Evolutionary conservation across 2,888 invertebrate species (phyloP).

Genomic region (Phania funesta): DNA sequence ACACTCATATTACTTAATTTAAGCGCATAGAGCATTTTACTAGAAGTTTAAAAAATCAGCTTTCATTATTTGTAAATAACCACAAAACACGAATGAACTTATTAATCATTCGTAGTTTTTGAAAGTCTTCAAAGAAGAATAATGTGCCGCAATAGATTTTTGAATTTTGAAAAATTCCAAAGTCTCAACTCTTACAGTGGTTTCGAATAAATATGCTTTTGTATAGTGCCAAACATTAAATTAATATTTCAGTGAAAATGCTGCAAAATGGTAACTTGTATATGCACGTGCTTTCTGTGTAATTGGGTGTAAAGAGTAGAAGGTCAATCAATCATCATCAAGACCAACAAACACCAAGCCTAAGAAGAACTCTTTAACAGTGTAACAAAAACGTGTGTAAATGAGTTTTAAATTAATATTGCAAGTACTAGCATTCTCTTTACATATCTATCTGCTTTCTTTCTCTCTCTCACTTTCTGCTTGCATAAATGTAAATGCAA

Average conservation of each 20-base stretch:
- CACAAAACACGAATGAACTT: neutral
- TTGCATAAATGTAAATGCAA: conserved; percentile 52
- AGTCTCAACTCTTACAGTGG: neutral
- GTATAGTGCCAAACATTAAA: conserved; percentile 7
- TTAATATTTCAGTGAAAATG: conserved; percentile 23
- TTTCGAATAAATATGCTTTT: conserved; percentile 27
- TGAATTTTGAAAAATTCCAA: conserved; percentile 26
- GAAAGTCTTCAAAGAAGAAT: neutral
- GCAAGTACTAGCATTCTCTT: conserved; percentile 36
- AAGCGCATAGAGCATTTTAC: conserved; percentile 35
- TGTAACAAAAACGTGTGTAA: conserved; percentile 32
- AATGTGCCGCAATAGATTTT: neutral
- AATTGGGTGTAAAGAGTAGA: conserved; percentile 53
- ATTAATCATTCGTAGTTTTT: neutral
- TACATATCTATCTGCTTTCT: conserved; percentile 34
- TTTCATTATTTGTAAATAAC: conserved; percentile 65
- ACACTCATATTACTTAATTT: conserved; percentile 32
- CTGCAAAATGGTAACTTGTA: conserved; percentile 16
- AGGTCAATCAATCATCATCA: conserved; percentile 48
- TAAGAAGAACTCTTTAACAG: conserved; percentile 18
- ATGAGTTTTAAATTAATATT: conserved; percentile 39
- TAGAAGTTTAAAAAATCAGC: conserved; percentile 45
- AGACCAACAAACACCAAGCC: conserved; percentile 40
- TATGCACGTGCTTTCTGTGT: conserved; percentile 66
- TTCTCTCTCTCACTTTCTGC: conserved; percentile 40